A percentile compares a stretch with the other conserved stretches of the same genome.
Conservation (phyloP, 2,797 vertebrate species). For the Lerista edwardsae region DNA sequence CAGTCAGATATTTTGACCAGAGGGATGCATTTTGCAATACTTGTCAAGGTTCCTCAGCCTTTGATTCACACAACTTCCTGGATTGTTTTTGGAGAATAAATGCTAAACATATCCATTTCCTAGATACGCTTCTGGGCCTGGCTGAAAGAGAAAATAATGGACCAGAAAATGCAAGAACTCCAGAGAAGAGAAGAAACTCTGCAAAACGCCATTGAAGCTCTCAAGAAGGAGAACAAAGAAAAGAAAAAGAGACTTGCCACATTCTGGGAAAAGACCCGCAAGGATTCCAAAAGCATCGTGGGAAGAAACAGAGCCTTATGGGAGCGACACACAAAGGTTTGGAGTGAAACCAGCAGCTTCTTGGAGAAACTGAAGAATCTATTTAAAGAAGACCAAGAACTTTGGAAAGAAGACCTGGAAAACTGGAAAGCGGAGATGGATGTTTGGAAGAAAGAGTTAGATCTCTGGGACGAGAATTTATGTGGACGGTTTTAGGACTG, state of each 20-base stretch:
- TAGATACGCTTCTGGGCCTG: neutral
- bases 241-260: constrained; percentile 23
- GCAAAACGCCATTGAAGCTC: constrained; percentile 24
- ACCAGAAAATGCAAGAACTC: constrained; percentile 18
- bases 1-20: no score
- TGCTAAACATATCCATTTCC: no score
- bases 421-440: neutral
- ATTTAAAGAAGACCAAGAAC: neutral
- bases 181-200: neutral
- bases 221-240: constrained; percentile 5
- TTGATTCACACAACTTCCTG: no score
- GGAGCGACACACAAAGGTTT: neutral
- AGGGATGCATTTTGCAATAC: no score
- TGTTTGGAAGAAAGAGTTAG: neutral
- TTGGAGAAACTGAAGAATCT: neutral
- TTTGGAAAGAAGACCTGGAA: neutral
- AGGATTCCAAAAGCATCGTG: constrained; percentile 13
- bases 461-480: constrained; percentile 3
- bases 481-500: neutral
- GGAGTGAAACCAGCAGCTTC: neutral
- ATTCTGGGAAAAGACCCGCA: neutral
- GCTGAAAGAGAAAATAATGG: constrained; percentile 17
- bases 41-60: no score
- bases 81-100: no score
- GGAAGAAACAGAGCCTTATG: neutral